Conservation (phyloP, 2,113 vertebrate species). For the Mus spicilegus region DNA sequence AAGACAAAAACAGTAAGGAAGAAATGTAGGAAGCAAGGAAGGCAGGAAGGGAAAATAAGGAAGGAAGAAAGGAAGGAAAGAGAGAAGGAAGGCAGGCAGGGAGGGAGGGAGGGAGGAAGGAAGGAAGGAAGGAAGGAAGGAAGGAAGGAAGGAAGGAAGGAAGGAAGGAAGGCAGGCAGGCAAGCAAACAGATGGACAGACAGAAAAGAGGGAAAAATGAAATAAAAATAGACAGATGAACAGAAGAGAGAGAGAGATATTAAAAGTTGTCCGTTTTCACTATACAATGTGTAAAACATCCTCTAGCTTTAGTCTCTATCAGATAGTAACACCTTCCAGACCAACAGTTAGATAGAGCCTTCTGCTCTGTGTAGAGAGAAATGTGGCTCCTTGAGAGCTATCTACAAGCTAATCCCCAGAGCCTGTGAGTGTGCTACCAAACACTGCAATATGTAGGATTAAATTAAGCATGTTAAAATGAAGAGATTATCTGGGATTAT, state of each 20-base stretch:
- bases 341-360: neutral
- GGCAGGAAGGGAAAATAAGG: neutral
- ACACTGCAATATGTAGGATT: neutral
- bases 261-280: neutral
- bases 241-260: neutral
- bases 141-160: too few relatives aligned
- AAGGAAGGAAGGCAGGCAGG: neutral
- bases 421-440: neutral
- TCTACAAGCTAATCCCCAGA: neutral
- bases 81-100: neutral
- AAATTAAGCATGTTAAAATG: conserved; percentile 32
- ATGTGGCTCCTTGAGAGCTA: neutral
- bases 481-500: conserved; percentile 19
- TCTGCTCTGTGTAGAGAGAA: neutral
- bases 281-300: neutral
- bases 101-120: rapidly evolving
- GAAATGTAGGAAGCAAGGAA: neutral
- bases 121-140: neutral
- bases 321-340: neutral
- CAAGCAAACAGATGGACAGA: neutral
- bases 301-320: neutral
- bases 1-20: too few relatives aligned
- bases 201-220: neutral
- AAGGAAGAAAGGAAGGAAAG: too few relatives aligned
- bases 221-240: neutral